Percentiles rank a stretch among this genome's conserved stretches.
Evolutionary conservation across 2,888 invertebrate genomes (phyloP).

Genomic region (Formica aserva): DNA sequence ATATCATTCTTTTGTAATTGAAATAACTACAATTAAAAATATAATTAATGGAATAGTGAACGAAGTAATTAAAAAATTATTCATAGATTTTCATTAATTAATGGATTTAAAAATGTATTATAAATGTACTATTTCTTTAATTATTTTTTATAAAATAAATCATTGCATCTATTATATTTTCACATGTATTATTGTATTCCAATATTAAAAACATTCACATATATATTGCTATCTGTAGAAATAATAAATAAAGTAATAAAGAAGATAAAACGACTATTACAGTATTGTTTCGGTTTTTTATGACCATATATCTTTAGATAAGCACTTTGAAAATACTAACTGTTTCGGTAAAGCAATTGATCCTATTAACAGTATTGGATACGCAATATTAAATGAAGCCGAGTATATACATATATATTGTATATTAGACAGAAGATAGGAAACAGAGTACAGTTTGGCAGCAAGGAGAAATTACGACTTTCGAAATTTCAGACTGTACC

Average conservation of each 20-base stretch:
- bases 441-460: slow-evolving; percentile 8
- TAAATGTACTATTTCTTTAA: background rate
- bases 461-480: slow-evolving; percentile 34
- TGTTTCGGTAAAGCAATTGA: background rate
- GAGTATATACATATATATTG: background rate
- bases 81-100: background rate
- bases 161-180: background rate
- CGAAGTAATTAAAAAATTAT: background rate
- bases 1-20: background rate
- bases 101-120: background rate
- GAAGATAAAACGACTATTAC: background rate
- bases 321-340: slow-evolving; percentile 7
- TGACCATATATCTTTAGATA: background rate
- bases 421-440: background rate
- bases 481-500: slow-evolving; percentile 40
- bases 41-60: background rate
- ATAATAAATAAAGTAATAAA: background rate
- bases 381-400: slow-evolving; percentile 8
- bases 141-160: background rate
- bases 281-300: background rate
- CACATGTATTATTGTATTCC: background rate
- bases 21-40: slow-evolving; percentile 7
- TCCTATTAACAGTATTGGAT: slow-evolving; percentile 19
- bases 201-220: background rate
- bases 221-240: background rate